These are phyloP conservation scores for Caenorhabditis afra DNA, from an alignment of 2,888 invertebrate species.

Conservation along the genomic window DNA sequence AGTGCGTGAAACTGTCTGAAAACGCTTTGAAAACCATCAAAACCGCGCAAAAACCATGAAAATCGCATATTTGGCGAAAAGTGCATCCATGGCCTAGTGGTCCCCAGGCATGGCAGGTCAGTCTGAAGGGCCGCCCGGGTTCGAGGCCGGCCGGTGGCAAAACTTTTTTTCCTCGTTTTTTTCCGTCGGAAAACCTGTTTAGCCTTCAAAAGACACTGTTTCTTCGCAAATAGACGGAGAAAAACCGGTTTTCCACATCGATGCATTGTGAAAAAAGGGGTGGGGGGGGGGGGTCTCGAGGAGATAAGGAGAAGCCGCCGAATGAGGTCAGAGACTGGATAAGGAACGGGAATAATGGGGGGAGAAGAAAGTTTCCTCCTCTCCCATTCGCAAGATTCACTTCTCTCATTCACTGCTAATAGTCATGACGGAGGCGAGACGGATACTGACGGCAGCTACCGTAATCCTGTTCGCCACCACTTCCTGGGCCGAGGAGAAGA, in stretches of 20 bases:
- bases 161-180: neutral
- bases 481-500: conserved; percentile 4
- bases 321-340: too few relatives aligned
- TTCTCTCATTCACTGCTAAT: neutral
- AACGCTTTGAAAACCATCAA: neutral
- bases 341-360: too few relatives aligned
- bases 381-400: neutral
- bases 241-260: too few relatives aligned
- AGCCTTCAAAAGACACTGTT: too few relatives aligned
- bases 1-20: too few relatives aligned
- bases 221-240: too few relatives aligned
- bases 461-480: conserved; percentile 8
- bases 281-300: too few relatives aligned
- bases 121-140: neutral
- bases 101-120: neutral
- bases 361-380: too few relatives aligned
- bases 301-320: too few relatives aligned
- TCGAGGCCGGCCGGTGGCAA: neutral
- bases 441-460: conserved; percentile 6
- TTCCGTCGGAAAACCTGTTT: too few relatives aligned
- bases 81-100: neutral
- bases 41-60: neutral
- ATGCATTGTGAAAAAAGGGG: too few relatives aligned
- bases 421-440: conserved; percentile 18
- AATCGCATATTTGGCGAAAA: neutral